Evolutionary conservation across 2,113 vertebrate species (phyloP), one percentile per base, ranked within the genome.

Genomic region (Saimiri boliviensis): DNA sequence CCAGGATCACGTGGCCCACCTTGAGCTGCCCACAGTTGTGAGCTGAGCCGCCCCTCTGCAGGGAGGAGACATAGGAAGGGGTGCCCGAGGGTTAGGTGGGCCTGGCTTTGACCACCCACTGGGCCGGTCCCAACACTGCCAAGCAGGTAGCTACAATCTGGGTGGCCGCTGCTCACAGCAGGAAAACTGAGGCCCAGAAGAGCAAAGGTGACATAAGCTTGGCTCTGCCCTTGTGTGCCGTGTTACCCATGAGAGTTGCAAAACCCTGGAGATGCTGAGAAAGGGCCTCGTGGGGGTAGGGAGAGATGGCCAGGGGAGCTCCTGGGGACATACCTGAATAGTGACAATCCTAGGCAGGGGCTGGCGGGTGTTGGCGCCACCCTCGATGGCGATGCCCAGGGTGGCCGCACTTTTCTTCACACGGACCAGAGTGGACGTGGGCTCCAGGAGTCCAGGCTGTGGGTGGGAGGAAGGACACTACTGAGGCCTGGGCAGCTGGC

Each of bases 1-100:
- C 99, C 99, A 99, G 91, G 95, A 99, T 99, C 98, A 99, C 99
- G 37, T 99, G 99, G 20, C 99, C 99, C 98, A 99, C 99, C 98
- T 99, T 99, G 98, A 99, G 99, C 98, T 99, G 99, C 74, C 99
- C 99, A 0, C 99, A 99, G 98, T 99, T 99, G 98, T 99, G 99
- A 0, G 99, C 99, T 0, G 99, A 99, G 17, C 99, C 99, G 0
- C 99, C 99, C 13, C 99, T 99, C 99, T 99, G 99, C 1, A 0
- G 40, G 40, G 89, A 47, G 0, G 60, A 63, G 68, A 95, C 17
- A 95, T 25, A 68, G 77, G 68, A 35, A 21, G 12, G 0, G 17
- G 63, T 95, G 0, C n/a, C 74, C 3, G 5, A 54, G 70, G 10
- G 12, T 10, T 23, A 13, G 35, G 71, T 23, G 7, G 30, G 37